Percentiles rank a stretch among this genome's conserved stretches.
Conservation (phyloP, 2,888 invertebrate species). For the Clanis bilineata region DNA sequence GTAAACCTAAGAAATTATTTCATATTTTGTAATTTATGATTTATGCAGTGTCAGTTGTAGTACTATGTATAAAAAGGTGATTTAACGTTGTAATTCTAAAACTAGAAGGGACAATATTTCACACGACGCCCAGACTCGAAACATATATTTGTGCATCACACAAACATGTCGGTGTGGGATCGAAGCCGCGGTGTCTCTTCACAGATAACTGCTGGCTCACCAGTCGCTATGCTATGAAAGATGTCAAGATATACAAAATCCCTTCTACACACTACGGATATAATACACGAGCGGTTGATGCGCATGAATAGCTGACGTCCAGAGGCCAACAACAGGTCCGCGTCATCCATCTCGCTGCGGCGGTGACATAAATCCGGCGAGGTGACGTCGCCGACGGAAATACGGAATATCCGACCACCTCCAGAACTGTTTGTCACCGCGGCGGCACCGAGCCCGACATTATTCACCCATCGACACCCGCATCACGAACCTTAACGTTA, state of each 20-base stretch:
- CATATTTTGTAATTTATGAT: too few species aligned
- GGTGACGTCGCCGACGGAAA: conserved; percentile 53
- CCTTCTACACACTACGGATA: neutral
- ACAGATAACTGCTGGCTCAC: too few species aligned
- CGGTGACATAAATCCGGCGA: conserved; percentile 48
- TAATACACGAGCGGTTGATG: neutral
- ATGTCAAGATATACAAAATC: neutral
- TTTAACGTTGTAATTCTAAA: too few species aligned
- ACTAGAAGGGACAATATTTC: too few species aligned
- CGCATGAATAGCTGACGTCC: conserved; percentile 18
- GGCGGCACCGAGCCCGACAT: conserved; percentile 38
- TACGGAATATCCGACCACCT: conserved; percentile 62
- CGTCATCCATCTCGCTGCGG: conserved; percentile 39
- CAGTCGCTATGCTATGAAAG: too few species aligned
- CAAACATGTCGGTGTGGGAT: too few species aligned
- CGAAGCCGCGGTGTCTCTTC: too few species aligned
- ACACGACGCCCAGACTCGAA: too few species aligned
- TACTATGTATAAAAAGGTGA: too few species aligned
- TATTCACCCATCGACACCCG: conserved; percentile 45
- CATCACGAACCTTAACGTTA: conserved; percentile 32
- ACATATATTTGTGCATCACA: too few species aligned
- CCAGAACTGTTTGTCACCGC: conserved; percentile 54
- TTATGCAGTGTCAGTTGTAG: too few species aligned
- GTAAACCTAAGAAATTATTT: too few species aligned
- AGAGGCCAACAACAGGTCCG: conserved; percentile 37